phyloP scores from a whole-genome alignment of 1,140 invertebrate genomes.

The Drosophila cardini region DNA sequence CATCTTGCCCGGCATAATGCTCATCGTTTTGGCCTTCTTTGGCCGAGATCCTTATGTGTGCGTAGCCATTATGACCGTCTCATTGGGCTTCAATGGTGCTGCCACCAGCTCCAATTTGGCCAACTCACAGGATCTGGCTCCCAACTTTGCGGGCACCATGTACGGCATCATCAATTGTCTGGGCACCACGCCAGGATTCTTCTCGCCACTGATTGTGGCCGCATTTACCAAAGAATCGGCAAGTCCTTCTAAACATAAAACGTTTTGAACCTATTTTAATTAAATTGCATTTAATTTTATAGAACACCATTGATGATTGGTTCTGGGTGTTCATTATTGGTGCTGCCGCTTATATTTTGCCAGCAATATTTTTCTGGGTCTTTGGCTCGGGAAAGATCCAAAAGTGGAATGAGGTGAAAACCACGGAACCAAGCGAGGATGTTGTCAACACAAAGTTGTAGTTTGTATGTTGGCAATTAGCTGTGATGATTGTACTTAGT shows the following conservation, averaged over 20 bases:
- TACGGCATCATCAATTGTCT: constrained; percentile 91
- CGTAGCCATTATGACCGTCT: constrained; percentile 89
- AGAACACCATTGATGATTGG: constrained; percentile 92
- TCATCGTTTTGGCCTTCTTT: constrained; percentile 88
- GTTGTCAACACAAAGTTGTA: constrained; percentile 84
- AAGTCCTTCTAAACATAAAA: constrained; percentile 52
- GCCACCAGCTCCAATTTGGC: constrained; percentile 92
- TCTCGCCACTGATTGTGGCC: constrained; percentile 89
- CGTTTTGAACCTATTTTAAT: background rate
- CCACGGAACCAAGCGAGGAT: constrained; percentile 63
- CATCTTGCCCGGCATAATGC: constrained; percentile 88
- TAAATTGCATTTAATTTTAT: constrained; percentile 2
- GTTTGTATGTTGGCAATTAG: constrained; percentile 50
- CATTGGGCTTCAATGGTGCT: constrained; percentile 93
- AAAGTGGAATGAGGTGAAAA: constrained; percentile 87
- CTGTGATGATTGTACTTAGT: constrained; percentile 70
- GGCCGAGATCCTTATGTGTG: constrained; percentile 88
- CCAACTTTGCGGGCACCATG: constrained; percentile 91
- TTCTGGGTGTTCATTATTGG: constrained; percentile 91
- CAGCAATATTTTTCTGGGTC: constrained; percentile 89
- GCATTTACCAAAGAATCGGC: constrained; percentile 88
- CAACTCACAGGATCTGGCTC: constrained; percentile 89
- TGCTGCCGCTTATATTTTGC: constrained; percentile 88
- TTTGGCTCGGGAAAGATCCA: constrained; percentile 89
- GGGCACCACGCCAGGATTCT: constrained; percentile 90